These are phyloP conservation scores for Turritopsis dohrnii DNA, from an alignment of 30 jellyfish, hydroid and myxozoan genomes.

Conservation along the genomic window DNA sequence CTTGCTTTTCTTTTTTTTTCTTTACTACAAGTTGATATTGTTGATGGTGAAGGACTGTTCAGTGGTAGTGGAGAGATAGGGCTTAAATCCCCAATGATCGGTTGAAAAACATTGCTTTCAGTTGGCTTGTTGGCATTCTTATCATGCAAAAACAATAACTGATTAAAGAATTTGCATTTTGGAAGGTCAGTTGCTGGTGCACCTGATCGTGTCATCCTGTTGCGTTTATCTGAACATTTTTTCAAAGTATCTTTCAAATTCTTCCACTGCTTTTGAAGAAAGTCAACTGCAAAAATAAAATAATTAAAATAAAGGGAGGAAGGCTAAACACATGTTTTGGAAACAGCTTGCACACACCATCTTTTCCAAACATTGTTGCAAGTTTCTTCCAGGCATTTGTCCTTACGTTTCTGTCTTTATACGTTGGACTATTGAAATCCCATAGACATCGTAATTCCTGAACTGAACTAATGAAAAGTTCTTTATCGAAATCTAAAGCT, in stretches of 20 bases:
- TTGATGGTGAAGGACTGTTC: not conserved
- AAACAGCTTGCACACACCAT: not conserved
- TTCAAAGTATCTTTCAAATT: conserved; percentile 28
- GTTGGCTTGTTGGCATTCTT: conserved; percentile 38
- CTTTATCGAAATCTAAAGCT: too few relatives aligned
- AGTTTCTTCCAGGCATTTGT: not conserved
- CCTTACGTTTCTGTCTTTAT: too few relatives aligned
- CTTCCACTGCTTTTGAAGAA: conserved; percentile 35
- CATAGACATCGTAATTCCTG: too few relatives aligned
- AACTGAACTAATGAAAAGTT: too few relatives aligned
- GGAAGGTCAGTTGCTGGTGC: conserved; percentile 41
- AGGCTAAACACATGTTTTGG: not conserved
- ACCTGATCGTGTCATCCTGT: conserved; percentile 43
- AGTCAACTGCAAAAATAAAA: not conserved
- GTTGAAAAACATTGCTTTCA: conserved; percentile 11
- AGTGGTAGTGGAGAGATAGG: not conserved
- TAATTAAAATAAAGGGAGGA: too few relatives aligned
- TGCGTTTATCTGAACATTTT: conserved; percentile 29
- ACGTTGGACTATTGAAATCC: too few relatives aligned
- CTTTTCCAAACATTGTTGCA: not conserved
- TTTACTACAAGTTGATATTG: not conserved
- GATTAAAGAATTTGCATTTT: conserved; percentile 35
- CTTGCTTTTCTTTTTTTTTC: too few relatives aligned
- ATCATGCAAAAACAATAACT: conserved; percentile 33
- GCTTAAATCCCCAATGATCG: not conserved